A percentile compares a stretch with the other conserved stretches of the same genome.
Conservation (phyloP, 37 sponge, comb jelly and placozoan species). For the Bolinopsis microptera region DNA sequence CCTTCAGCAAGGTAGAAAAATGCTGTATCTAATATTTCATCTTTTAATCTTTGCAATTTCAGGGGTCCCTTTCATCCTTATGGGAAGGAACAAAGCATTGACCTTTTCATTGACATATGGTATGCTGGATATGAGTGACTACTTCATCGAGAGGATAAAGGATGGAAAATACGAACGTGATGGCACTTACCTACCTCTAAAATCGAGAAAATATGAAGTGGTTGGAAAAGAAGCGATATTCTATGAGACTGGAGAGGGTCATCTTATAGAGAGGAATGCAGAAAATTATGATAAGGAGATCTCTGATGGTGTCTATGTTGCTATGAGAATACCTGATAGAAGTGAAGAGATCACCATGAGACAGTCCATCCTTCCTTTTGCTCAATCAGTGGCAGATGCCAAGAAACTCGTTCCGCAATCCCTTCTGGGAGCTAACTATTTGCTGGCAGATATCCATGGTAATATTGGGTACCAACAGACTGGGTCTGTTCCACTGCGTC, state of each 20-base stretch:
- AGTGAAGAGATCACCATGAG: neutral
- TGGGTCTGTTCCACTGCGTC: conserved; percentile 11
- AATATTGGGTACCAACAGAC: conserved; percentile 62
- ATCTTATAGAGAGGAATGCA: conserved; percentile 11
- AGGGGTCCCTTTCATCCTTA: conserved; percentile 17
- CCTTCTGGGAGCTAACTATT: conserved; percentile 15
- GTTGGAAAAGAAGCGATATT: conserved; percentile 1
- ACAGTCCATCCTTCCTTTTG: conserved; percentile 4
- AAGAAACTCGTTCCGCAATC: neutral
- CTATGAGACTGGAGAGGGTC: conserved; percentile 34
- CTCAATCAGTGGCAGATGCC: neutral
- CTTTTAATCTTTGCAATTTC: no score
- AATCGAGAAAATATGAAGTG: neutral
- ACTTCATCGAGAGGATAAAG: conserved; percentile 13
- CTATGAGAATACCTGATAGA: neutral
- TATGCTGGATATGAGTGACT: conserved; percentile 55
- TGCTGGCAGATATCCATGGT: conserved; percentile 22
- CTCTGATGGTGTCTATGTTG: conserved; percentile 35
- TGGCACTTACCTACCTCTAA: conserved; percentile 8
- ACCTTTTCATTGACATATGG: conserved; percentile 49
- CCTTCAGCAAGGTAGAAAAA: no score
- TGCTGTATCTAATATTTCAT: no score
- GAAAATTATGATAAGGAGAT: neutral
- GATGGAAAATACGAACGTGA: conserved; percentile 41
- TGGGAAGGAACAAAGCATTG: conserved; percentile 17